Conservation (phyloP, 2,888 invertebrate genomes). For the Drosophila mayaguana region DNA sequence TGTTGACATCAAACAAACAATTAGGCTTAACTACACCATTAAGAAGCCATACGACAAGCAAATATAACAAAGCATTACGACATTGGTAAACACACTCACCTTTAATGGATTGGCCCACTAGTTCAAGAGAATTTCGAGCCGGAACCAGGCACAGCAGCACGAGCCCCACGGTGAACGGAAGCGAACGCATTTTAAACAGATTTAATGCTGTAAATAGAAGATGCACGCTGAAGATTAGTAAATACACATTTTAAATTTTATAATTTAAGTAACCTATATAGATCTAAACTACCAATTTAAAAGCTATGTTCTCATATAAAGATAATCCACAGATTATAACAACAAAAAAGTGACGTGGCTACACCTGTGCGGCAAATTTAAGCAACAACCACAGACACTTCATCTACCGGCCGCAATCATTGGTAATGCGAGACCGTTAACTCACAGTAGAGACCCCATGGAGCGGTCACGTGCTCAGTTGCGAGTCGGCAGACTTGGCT, state of each 20-base stretch:
- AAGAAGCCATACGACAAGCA: not conserved
- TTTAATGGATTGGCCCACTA: conserved; percentile 76
- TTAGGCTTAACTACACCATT: not conserved
- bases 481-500: conserved; percentile 39
- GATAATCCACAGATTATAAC: not conserved
- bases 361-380: conserved; percentile 35
- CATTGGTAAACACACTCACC: conserved; percentile 54
- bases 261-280: not conserved
- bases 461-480: conserved; percentile 33
- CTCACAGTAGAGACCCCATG: conserved; percentile 27
- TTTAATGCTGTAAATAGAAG: conserved; percentile 37
- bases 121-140: conserved; percentile 53
- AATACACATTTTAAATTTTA: not conserved
- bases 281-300: not conserved
- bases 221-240: not conserved
- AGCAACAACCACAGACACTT: conserved; percentile 64
- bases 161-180: conserved; percentile 35
- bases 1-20: conserved; percentile 4
- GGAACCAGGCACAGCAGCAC: conserved; percentile 18
- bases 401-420: conserved; percentile 60
- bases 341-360: not conserved
- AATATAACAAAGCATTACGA: not conserved
- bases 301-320: not conserved
- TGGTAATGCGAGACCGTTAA: conserved; percentile 58
- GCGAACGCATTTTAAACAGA: conserved; percentile 48